Percentiles rank a stretch among this genome's conserved stretches.
Evolutionary conservation across 2,113 vertebrate genomes (phyloP).

Genomic region (Oryzias javanicus): DNA sequence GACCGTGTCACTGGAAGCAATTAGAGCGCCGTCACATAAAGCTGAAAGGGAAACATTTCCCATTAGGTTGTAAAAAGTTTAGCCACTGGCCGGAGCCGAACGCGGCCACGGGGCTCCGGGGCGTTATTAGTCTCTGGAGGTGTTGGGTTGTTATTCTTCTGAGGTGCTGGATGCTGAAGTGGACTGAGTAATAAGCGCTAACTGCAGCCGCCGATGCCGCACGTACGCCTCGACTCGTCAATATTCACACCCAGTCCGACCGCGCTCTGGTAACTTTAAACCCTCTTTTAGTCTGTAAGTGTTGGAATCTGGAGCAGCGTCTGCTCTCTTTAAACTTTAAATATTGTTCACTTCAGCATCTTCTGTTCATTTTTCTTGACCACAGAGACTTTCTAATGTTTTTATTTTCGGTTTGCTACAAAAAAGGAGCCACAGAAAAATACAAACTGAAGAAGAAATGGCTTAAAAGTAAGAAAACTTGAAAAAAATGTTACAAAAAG

Average conservation of each 20-base stretch:
- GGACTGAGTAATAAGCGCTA: conserved; percentile 42
- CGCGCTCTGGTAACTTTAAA: too few species aligned
- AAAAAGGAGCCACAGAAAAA: too few species aligned
- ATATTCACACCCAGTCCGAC: conserved; percentile 9
- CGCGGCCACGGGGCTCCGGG: conserved; percentile 30
- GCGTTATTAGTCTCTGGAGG: conserved; percentile 52
- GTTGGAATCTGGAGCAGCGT: too few species aligned
- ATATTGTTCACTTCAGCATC: too few species aligned
- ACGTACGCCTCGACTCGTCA: conserved; percentile 15
- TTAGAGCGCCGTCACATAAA: conserved; percentile 66
- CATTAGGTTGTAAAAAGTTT: conserved; percentile 56
- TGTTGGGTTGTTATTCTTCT: conserved; percentile 37
- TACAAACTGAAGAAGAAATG: too few species aligned
- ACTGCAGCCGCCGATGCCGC: conserved; percentile 22
- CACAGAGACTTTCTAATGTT: too few species aligned
- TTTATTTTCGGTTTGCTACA: too few species aligned
- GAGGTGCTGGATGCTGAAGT: conserved; percentile 36
- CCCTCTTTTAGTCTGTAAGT: too few species aligned
- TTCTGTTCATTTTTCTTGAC: too few species aligned
- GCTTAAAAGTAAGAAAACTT: too few species aligned
- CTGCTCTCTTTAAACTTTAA: too few species aligned
- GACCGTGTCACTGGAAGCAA: conserved; percentile 64
- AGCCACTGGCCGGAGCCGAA: conserved; percentile 52
- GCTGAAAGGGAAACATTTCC: conserved; percentile 58
- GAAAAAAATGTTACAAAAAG: too few species aligned